phyloP scores from a whole-genome alignment of 2,888 invertebrate species.

The Lucinisca nassula region DNA sequence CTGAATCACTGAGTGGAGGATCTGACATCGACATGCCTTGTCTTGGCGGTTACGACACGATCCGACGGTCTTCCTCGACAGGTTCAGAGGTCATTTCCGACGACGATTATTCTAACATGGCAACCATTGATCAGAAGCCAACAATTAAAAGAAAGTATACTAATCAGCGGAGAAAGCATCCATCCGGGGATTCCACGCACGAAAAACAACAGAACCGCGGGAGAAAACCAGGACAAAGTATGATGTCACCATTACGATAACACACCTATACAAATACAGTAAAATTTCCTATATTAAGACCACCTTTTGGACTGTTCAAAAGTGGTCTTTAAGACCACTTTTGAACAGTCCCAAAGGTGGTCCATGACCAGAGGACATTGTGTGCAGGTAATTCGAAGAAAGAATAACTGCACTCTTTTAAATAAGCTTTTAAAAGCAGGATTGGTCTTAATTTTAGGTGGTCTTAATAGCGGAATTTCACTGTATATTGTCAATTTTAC shows the following conservation, averaged over 20 bases:
- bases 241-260: too few relatives aligned
- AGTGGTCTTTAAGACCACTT: too few relatives aligned
- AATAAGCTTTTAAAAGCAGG: too few relatives aligned
- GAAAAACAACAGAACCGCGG: slow-evolving; percentile 70
- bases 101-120: slow-evolving; percentile 32
- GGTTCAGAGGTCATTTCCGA: slow-evolving; percentile 60
- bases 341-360: too few relatives aligned
- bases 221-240: slow-evolving; percentile 74
- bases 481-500: too few relatives aligned
- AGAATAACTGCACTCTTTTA: too few relatives aligned
- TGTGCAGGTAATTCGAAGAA: too few relatives aligned
- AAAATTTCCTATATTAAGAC: too few relatives aligned
- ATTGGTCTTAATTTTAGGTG: too few relatives aligned
- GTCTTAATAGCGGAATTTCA: too few relatives aligned
- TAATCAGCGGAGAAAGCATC: slow-evolving; percentile 19
- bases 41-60: not conserved
- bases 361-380: too few relatives aligned
- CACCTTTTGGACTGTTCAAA: too few relatives aligned
- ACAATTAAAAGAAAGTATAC: slow-evolving; percentile 11
- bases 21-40: slow-evolving; percentile 34
- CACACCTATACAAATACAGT: not conserved
- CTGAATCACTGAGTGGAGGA: slow-evolving; percentile 40
- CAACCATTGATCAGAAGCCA: slow-evolving; percentile 4
- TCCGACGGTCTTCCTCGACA: slow-evolving; percentile 22
- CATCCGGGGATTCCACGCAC: slow-evolving; percentile 46